Conservation (phyloP, 1,140 invertebrate species). For the Micrasema minimum region DNA sequence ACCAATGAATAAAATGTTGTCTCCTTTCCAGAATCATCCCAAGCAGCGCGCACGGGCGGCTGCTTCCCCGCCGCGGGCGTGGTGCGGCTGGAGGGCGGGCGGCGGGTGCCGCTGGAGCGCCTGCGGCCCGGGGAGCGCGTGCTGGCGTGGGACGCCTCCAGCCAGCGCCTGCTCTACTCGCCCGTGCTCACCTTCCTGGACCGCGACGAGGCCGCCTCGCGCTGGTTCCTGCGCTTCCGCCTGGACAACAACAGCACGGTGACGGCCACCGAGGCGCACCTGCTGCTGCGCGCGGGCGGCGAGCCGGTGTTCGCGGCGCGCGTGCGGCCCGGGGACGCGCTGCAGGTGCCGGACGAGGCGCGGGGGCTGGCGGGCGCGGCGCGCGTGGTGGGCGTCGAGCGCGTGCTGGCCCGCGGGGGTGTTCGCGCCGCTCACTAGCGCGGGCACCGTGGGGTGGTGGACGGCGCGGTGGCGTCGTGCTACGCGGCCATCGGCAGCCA, state of each 20-base stretch:
- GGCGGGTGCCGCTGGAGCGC: slow-evolving; percentile 67
- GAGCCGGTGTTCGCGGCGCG: slow-evolving; percentile 60
- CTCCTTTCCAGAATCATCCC: slow-evolving; percentile 89
- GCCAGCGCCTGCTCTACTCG: slow-evolving; percentile 79
- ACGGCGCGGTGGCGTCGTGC: slow-evolving; percentile 92
- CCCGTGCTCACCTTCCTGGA: slow-evolving; percentile 87
- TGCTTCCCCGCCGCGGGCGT: slow-evolving; percentile 79
- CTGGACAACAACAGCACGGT: slow-evolving; percentile 77
- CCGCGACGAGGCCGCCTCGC: slow-evolving; percentile 72
- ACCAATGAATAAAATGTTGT: too few species aligned
- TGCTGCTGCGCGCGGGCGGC: slow-evolving; percentile 73
- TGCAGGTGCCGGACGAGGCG: slow-evolving; percentile 66
- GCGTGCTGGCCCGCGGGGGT: slow-evolving; percentile 76
- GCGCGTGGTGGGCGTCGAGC: slow-evolving; percentile 70
- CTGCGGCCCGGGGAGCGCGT: slow-evolving; percentile 84
- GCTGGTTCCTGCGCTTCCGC: slow-evolving; percentile 77
- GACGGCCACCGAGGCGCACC: slow-evolving; percentile 86
- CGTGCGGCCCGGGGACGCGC: slow-evolving; percentile 59
- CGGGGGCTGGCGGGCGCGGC: slow-evolving; percentile 66
- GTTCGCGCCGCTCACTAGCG: slow-evolving; percentile 88
- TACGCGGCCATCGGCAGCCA: slow-evolving; percentile 93
- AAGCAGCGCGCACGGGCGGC: slow-evolving; percentile 72
- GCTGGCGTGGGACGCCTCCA: slow-evolving; percentile 73
- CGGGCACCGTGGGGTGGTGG: slow-evolving; percentile 88
- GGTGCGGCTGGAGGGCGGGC: slow-evolving; percentile 69